These are phyloP conservation scores for Brachyalestes nurse DNA, from an alignment of 2,797 vertebrate species.

Conservation along the genomic window DNA sequence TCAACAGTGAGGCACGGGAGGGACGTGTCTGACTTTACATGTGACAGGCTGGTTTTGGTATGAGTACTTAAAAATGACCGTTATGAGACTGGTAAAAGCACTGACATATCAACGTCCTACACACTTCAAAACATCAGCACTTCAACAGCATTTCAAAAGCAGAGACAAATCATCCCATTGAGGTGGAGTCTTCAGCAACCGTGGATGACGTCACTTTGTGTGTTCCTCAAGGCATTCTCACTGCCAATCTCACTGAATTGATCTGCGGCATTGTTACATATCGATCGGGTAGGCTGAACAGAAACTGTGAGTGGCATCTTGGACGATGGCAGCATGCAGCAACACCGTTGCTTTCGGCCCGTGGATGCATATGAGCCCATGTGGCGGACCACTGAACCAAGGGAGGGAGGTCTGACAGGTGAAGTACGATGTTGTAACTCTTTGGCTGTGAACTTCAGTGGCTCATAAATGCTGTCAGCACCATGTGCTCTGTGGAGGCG, in stretches of 20 bases:
- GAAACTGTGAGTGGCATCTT: conserved; percentile 36
- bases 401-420: conserved; percentile 47
- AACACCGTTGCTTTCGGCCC: conserved; percentile 23
- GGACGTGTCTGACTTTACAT: conserved; percentile 43
- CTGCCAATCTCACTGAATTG: conserved; percentile 14
- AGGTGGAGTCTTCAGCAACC: conserved; percentile 54
- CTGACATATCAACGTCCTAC: conserved; percentile 63
- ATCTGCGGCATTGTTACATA: conserved; percentile 39
- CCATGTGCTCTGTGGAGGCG: conserved; percentile 55
- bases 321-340: conserved; percentile 37
- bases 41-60: conserved; percentile 54
- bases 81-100: conserved; percentile 69
- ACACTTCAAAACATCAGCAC: conserved; percentile 81
- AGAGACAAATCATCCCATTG: conserved; percentile 66
- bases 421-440: conserved; percentile 44
- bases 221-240: conserved; percentile 40
- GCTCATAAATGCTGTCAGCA: conserved; percentile 55
- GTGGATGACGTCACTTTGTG: conserved; percentile 20
- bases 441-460: conserved; percentile 53
- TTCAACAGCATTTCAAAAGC: conserved; percentile 70
- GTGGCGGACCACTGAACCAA: conserved; percentile 37
- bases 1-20: conserved; percentile 23
- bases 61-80: conserved; percentile 69
- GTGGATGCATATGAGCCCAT: conserved; percentile 3
- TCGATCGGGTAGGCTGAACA: conserved; percentile 31